Evolutionary conservation across 2,113 vertebrate genomes (phyloP).

Genomic region (Chionis minor): DNA sequence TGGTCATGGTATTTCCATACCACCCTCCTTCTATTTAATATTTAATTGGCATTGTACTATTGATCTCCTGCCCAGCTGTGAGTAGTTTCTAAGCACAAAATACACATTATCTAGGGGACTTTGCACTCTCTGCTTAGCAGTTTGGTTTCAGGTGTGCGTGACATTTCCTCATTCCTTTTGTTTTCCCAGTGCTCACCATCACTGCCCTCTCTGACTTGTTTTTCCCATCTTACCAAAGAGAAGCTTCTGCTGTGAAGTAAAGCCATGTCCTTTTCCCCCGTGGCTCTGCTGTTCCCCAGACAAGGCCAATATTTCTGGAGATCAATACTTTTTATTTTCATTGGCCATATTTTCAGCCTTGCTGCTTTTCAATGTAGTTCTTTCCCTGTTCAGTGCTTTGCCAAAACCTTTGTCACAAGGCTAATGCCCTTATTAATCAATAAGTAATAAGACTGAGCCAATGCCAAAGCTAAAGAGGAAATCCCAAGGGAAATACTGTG

Average conservation of each 20-base stretch:
- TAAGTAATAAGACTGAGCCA: neutral
- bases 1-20: neutral
- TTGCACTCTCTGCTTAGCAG: neutral
- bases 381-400: neutral
- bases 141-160: neutral
- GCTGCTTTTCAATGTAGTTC: neutral
- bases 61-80: neutral
- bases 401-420: neutral
- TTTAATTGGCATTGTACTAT: neutral
- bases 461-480: neutral
- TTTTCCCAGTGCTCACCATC: neutral
- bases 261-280: neutral
- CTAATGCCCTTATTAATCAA: neutral
- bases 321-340: slow-evolving; percentile 6
- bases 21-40: neutral
- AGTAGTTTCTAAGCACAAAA: neutral
- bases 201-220: neutral
- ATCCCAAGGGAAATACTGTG: neutral
- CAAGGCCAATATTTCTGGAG: neutral
- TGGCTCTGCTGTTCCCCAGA: neutral
- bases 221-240: neutral
- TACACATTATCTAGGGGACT: neutral
- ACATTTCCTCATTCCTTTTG: neutral
- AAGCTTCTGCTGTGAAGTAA: neutral
- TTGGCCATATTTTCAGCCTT: neutral